Percentiles rank a stretch among this genome's conserved stretches.
These are phyloP conservation scores for Netelia fuscicornis DNA, from an alignment of 2,888 invertebrate species.

Conservation along the genomic window DNA sequence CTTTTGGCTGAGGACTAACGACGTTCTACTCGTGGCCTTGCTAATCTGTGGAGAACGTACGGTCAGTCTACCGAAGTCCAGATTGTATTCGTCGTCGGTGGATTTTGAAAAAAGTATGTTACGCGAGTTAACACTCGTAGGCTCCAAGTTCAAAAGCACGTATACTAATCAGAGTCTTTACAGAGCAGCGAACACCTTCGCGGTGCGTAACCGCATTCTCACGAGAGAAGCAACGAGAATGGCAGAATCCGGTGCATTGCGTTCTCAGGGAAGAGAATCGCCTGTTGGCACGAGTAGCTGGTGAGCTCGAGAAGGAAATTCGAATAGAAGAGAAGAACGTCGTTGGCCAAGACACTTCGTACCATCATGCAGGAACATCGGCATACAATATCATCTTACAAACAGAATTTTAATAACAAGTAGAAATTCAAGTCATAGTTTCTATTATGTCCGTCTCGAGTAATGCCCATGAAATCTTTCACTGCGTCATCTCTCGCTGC, in stretches of 20 bases:
- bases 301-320: conserved; percentile 58
- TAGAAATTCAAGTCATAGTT: conserved; percentile 19
- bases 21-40: neutral
- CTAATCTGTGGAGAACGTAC: neutral
- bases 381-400: neutral
- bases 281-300: conserved; percentile 21
- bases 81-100: neutral
- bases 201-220: conserved; percentile 67
- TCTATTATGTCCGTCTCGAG: conserved; percentile 17
- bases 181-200: conserved; percentile 10
- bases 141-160: conserved; percentile 58
- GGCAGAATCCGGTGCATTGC: conserved; percentile 74
- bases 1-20: too few relatives aligned
- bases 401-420: neutral
- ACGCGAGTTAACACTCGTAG: conserved; percentile 32
- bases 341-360: neutral
- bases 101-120: conserved; percentile 25
- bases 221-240: conserved; percentile 55
- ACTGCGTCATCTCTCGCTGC: conserved; percentile 44
- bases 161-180: conserved; percentile 44
- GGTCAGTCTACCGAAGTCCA: too few relatives aligned
- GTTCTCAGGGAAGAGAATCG: conserved; percentile 79
- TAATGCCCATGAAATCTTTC: conserved; percentile 24
- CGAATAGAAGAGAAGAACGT: conserved; percentile 35
- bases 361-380: neutral